Conservation (phyloP, 1,140 invertebrate species). For the Caerostris darwini region DNA sequence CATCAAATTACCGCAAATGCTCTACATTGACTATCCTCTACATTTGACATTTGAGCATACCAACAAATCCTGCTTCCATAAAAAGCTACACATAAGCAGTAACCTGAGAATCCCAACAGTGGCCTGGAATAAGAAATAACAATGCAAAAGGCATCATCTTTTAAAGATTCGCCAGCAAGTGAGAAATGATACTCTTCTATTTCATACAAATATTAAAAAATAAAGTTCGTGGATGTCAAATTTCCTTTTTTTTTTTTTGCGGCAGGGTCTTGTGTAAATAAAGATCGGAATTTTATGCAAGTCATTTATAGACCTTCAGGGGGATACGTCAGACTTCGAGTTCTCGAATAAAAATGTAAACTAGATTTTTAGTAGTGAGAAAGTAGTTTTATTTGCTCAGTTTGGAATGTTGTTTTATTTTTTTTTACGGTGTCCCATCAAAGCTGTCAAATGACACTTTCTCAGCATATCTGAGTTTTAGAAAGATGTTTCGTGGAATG, state of each 20-base stretch:
- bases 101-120: too few relatives aligned
- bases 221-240: neutral
- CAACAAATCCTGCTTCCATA: too few relatives aligned
- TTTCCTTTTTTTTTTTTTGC: neutral
- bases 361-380: neutral
- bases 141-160: too few relatives aligned
- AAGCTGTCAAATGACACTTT: conserved; percentile 11
- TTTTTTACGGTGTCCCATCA: neutral
- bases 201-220: neutral
- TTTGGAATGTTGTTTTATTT: too few relatives aligned
- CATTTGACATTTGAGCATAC: too few relatives aligned
- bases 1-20: too few relatives aligned
- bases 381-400: neutral
- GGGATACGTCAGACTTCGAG: neutral
- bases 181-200: neutral
- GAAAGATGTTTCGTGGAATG: neutral
- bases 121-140: too few relatives aligned
- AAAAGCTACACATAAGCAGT: too few relatives aligned
- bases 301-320: neutral
- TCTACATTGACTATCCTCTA: too few relatives aligned
- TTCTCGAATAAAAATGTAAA: conserved; percentile 24
- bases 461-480: neutral
- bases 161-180: neutral
- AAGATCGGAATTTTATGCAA: neutral
- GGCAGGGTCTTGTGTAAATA: neutral